A percentile compares a stretch with the other conserved stretches of the same genome.
Evolutionary conservation across 2,113 vertebrate species (phyloP).

Genomic region (Mustela nigripes): DNA sequence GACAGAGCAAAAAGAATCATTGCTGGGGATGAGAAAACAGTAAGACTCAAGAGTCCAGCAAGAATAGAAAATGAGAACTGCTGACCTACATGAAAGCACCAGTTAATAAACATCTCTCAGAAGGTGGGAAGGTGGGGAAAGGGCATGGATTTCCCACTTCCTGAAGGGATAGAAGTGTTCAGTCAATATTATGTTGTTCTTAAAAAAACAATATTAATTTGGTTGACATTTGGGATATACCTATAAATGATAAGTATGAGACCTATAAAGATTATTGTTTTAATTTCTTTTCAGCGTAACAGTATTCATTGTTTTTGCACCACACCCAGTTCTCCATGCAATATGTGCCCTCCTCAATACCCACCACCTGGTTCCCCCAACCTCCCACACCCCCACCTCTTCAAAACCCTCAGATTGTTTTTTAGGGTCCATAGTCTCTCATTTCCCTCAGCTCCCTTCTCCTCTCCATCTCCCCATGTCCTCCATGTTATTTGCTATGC

Average conservation of each 20-base stretch:
- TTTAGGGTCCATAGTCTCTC: too few species aligned
- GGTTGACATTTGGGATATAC: not conserved
- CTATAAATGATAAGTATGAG: not conserved
- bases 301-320: too few species aligned
- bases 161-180: not conserved
- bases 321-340: too few species aligned
- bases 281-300: too few species aligned
- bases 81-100: not conserved
- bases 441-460: too few species aligned
- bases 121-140: not conserved
- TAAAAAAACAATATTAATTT: constrained; percentile 46
- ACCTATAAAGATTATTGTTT: not conserved
- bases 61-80: not conserved
- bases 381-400: too few species aligned
- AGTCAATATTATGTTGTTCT: not conserved
- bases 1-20: not conserved
- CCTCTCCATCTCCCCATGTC: too few species aligned
- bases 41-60: not conserved
- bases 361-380: too few species aligned
- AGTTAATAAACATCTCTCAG: not conserved
- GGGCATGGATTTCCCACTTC: not conserved
- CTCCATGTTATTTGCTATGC: too few species aligned
- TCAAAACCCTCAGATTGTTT: too few species aligned
- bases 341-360: too few species aligned
- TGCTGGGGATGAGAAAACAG: not conserved